Evolutionary conservation across 2,888 invertebrate species (phyloP), one percentile per base, ranked within the genome.

Genomic region (Thecophora atra): DNA sequence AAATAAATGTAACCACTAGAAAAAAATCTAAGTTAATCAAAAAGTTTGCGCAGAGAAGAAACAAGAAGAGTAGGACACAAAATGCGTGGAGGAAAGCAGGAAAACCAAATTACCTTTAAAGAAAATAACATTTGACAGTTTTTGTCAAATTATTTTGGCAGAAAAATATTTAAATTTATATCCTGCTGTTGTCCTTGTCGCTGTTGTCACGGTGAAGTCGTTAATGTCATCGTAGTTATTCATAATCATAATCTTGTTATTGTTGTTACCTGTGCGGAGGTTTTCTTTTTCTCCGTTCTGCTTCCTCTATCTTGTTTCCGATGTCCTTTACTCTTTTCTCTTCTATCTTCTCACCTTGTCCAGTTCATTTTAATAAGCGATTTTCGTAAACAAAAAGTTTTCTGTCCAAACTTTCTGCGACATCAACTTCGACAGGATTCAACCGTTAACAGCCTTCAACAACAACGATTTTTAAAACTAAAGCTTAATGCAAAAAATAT

Each of bases 291-390:
- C 1, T 37, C 6, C 7, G 6, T 37, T 37, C 11, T 37, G 37
- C 7, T 37, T 37, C 2, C 11, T 37, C 37, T 11, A 6, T 37
- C 11, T 2, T 37, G 6, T 37, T 37, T 37, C 0, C 11, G 37
- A 8, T 37, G 37, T 11, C 37, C 37, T 37, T 11, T 11, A 8
- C 37, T 37, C 11, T 37, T 58, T 54, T 28, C 1, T 62, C 62
- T 62, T 19, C 37, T 51, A 52, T 28, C 44, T 42, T 63, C 62
- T 70, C 70, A 70, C 63, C 37, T 8, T 37, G 7, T 37, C 62
- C 62, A 52, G 63, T 28, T 58, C 58, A 58, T 58, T 24, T 26
- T 28, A 58, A 28, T 58, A 58, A 58, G 15, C 8, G 13, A 58
- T 28, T 26, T 58, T 26, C 28, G 0, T 17, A 15, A 58, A 24